These are phyloP conservation scores for Halcyon leucocephala DNA, from an alignment of 2,797 vertebrate genomes.

Conservation along the genomic window DNA sequence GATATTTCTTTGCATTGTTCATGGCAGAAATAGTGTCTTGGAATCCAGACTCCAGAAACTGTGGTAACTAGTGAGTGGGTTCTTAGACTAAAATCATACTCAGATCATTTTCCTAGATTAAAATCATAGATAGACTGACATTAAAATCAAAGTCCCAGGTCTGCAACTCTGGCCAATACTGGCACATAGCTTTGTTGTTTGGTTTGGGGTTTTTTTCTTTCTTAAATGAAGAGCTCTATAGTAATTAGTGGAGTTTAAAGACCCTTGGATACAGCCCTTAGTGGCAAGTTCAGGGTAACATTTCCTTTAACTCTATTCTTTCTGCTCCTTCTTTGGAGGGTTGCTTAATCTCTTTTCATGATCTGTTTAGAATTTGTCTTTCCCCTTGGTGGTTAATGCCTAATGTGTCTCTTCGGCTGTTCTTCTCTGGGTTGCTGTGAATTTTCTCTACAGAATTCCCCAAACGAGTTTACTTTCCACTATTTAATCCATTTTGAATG, in stretches of 20 bases:
- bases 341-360: not conserved
- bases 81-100: not conserved
- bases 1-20: not conserved
- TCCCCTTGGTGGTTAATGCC: not conserved
- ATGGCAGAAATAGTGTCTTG: not conserved
- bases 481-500: not conserved
- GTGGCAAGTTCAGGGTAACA: not conserved
- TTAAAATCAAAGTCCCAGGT: not conserved
- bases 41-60: not conserved
- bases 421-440: not conserved
- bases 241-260: not conserved
- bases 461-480: not conserved
- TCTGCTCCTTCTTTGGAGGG: not conserved
- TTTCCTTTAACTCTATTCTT: not conserved
- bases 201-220: accelerated
- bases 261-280: not conserved
- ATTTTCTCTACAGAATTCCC: not conserved
- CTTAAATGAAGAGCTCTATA: not conserved
- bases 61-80: not conserved
- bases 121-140: not conserved
- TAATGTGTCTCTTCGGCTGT: not conserved
- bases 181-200: too few relatives aligned
- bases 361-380: not conserved
- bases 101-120: not conserved
- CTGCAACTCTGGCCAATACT: not conserved